These are phyloP conservation scores for Mycetomoellerius zeteki DNA, from an alignment of 1,140 invertebrate genomes.

Conservation along the genomic window DNA sequence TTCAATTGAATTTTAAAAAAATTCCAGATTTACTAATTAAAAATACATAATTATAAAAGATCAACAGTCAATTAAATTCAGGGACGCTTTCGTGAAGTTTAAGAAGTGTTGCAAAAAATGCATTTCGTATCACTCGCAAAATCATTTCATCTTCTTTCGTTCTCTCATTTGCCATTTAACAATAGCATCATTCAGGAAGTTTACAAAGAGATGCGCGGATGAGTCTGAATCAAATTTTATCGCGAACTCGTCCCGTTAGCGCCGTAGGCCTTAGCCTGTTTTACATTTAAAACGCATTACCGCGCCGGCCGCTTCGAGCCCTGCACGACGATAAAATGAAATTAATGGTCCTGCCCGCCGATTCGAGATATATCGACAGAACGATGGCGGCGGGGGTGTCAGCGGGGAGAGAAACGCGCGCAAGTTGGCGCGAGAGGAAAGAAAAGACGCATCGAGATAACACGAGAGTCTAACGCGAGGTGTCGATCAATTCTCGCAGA, in stretches of 20 bases:
- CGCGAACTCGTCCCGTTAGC: conserved; percentile 79
- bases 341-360: conserved; percentile 85
- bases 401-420: conserved; percentile 1
- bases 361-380: conserved; percentile 84
- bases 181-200: conserved; percentile 33
- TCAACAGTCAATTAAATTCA: background rate
- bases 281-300: conserved; percentile 87
- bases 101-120: background rate
- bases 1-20: background rate
- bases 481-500: conserved; percentile 49
- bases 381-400: conserved; percentile 40
- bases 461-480: conserved; percentile 55
- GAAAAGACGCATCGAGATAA: conserved; percentile 69
- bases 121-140: background rate
- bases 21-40: background rate
- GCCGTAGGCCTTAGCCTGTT: conserved; percentile 85
- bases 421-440: conserved; percentile 32
- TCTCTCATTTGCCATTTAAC: conserved; percentile 37
- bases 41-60: background rate
- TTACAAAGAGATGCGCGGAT: conserved; percentile 40
- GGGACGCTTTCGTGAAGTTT: background rate
- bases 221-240: conserved; percentile 86
- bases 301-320: conserved; percentile 82
- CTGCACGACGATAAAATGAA: conserved; percentile 85
- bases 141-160: background rate